These are phyloP conservation scores for Bombus superbus DNA, from an alignment of 1,140 invertebrate genomes.

Conservation along the genomic window DNA sequence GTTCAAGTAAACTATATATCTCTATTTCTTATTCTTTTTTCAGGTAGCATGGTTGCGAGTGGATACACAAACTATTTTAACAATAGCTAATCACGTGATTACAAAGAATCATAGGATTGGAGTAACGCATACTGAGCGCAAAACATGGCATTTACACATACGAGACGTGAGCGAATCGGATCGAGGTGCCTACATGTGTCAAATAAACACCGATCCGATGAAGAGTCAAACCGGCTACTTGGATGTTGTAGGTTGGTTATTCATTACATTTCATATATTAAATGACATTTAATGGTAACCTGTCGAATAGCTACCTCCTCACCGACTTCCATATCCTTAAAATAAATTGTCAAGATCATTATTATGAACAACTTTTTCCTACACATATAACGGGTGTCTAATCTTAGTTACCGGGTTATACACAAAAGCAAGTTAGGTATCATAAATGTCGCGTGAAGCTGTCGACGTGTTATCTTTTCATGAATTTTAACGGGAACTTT, in stretches of 20 bases:
- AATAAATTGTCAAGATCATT: too few relatives aligned
- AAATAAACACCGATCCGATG: slow-evolving; percentile 96
- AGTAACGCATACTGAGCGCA: slow-evolving; percentile 91
- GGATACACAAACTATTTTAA: slow-evolving; percentile 95
- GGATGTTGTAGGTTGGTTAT: slow-evolving; percentile 91
- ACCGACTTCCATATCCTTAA: too few relatives aligned
- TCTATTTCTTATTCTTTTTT: slow-evolving; percentile 33
- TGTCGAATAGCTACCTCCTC: neutral
- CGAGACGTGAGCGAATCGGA: slow-evolving; percentile 90
- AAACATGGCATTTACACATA: slow-evolving; percentile 93
- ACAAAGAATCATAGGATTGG: slow-evolving; percentile 93
- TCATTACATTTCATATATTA: too few relatives aligned
- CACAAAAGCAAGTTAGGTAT: too few relatives aligned
- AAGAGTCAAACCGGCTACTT: slow-evolving; percentile 94
- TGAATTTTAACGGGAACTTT: too few relatives aligned
- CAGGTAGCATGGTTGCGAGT: slow-evolving; percentile 95
- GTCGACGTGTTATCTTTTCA: too few relatives aligned
- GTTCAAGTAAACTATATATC: neutral
- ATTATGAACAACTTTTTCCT: too few relatives aligned
- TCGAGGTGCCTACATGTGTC: slow-evolving; percentile 93
- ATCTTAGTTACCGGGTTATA: too few relatives aligned
- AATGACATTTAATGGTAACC: neutral
- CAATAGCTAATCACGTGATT: slow-evolving; percentile 93
- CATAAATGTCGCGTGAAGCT: too few relatives aligned
- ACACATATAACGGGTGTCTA: too few relatives aligned